Evolutionary conservation across 2,888 invertebrate genomes (phyloP), one percentile per base, ranked within the genome.

Genomic region (Thecophora atra): DNA sequence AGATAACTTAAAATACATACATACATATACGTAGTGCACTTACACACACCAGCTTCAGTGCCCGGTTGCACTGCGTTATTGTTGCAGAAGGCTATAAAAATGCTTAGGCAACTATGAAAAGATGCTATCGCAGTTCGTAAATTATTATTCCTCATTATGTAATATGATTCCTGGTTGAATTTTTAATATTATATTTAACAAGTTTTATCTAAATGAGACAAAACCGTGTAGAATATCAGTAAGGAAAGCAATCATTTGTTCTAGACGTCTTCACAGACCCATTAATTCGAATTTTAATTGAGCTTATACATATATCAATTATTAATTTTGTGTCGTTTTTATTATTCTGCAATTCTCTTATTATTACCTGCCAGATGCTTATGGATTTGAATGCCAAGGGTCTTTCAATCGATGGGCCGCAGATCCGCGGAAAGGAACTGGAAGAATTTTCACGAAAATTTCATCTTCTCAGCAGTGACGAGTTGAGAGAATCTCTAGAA

Each of bases 321-420:
- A n/a, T n/a, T n/a, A n/a, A n/a, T n/a, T n/a, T n/a, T n/a, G n/a
- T n/a, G n/a, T n/a, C n/a, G n/a, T n/a, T n/a, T n/a, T n/a, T 42
- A 37, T 8, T 37, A 37, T 37, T n/a, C 17, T 44, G 51, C 30
- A 66, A 37, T 54, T 37, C 42, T 19, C 24, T 37, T 44, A 54
- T 28, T 52, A 19, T 52, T 64, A 52, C 28, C 72, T 73, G 37
- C 0, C 87, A 97, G 97, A 94, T 97, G 94, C 91, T 97, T 78
- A 94, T 97, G 93, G 96, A 97, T 88, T 90, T 97, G 83, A 94
- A 92, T 85, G 92, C 92, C 82, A 92, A 94, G 86, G 95, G 94
- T 80, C 89, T 95, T 75, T 92, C 94, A 79, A 94, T 93, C 87
- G 94, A 95, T 86, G 92, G 92, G 86, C 92, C 94, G 71, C 90